These are phyloP conservation scores for Micropterix aruncella DNA, from an alignment of 2,888 invertebrate genomes.

Conservation along the genomic window DNA sequence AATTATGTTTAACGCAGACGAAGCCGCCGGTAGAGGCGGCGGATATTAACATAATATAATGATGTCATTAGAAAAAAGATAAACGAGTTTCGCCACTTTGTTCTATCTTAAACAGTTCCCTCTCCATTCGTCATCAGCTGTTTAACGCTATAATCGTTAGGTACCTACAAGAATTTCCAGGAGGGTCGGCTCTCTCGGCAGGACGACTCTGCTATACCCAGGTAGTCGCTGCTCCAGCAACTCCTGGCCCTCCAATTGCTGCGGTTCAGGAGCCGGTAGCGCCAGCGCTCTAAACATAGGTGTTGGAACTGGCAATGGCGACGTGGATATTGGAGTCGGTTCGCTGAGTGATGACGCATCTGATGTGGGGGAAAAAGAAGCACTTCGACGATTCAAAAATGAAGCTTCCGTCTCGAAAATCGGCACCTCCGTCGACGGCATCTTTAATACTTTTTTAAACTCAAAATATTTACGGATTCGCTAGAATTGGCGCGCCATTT, in stretches of 20 bases:
- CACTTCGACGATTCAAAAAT: neutral
- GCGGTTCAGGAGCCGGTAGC: constrained; percentile 32
- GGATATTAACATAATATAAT: no score
- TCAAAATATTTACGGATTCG: neutral
- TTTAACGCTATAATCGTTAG: no score
- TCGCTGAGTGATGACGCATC: neutral
- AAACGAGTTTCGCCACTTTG: neutral
- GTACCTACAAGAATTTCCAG: constrained; percentile 41
- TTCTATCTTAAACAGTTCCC: neutral
- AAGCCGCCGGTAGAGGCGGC: no score
- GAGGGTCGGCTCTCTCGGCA: constrained; percentile 40
- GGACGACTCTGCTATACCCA: constrained; percentile 39
- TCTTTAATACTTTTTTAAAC: neutral
- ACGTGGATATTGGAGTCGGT: neutral
- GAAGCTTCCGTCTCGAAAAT: neutral
- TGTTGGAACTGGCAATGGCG: neutral
- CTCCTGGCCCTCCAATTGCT: constrained; percentile 31
- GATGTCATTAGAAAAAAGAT: neutral
- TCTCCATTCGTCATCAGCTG: no score
- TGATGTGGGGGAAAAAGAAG: neutral
- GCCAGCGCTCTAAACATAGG: constrained; percentile 22
- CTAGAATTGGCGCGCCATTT: no score
- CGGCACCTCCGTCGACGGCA: neutral
- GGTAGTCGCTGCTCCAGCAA: constrained; percentile 33
- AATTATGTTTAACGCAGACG: no score